Percentiles rank a stretch among this genome's conserved stretches.
Conservation (phyloP, 2,113 vertebrate genomes). For the Anhinga anhinga region DNA sequence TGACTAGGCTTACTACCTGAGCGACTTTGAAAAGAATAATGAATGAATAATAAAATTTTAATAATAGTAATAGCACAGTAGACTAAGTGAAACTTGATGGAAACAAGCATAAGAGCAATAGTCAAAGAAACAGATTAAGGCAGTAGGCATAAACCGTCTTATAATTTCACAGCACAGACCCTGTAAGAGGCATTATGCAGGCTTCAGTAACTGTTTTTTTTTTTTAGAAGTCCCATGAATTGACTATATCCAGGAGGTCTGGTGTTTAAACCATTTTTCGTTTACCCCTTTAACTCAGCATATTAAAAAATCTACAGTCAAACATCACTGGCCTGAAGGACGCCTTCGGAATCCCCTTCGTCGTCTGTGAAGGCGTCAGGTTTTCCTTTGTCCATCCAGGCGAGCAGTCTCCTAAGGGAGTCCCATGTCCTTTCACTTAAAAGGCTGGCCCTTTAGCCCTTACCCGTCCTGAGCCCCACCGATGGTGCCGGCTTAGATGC, state of each 20-base stretch:
- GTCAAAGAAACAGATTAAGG: background rate
- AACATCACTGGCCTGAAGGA: background rate
- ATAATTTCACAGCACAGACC: background rate
- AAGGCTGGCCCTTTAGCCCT: background rate
- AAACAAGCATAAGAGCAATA: background rate
- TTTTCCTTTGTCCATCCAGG: background rate
- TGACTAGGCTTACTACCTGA: background rate
- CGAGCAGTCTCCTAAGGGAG: background rate
- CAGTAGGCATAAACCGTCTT: background rate
- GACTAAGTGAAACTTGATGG: background rate
- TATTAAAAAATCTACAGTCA: background rate
- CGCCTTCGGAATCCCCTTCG: background rate
- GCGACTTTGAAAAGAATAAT: background rate
- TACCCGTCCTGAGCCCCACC: background rate
- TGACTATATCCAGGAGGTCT: background rate
- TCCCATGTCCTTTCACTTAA: rapidly evolving
- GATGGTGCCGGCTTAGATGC: background rate
- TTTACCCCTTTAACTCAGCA: background rate
- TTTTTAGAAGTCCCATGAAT: background rate
- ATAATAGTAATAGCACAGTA: background rate
- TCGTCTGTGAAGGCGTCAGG: background rate
- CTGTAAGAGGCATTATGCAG: background rate
- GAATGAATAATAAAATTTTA: background rate
- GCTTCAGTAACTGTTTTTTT: background rate
- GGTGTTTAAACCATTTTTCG: background rate